These are phyloP conservation scores for Meteorus cinctellus DNA, from an alignment of 2,888 invertebrate species.

Conservation along the genomic window DNA sequence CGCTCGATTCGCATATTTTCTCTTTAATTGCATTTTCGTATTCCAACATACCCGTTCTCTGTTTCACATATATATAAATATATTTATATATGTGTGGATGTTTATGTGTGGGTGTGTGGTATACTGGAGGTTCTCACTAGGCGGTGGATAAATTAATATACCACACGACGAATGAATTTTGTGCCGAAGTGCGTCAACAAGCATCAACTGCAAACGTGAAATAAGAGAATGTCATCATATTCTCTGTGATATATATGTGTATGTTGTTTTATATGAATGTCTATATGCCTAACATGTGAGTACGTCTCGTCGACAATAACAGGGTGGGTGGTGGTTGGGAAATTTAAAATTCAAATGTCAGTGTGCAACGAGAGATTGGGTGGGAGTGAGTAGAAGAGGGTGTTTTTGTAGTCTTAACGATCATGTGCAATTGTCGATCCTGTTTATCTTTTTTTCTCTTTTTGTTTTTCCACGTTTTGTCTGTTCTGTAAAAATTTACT, in stretches of 20 bases:
- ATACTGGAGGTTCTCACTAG: constrained; percentile 7
- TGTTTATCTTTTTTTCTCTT: background rate
- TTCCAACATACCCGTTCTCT: constrained; percentile 51
- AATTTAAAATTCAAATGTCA: constrained; percentile 50
- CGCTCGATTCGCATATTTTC: constrained; percentile 66
- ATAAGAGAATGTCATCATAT: constrained; percentile 15
- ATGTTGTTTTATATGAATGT: background rate
- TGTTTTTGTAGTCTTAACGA: constrained; percentile 21
- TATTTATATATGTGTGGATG: constrained; percentile 39
- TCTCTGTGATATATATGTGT: background rate
- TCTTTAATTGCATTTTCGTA: constrained; percentile 72
- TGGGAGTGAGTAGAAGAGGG: background rate
- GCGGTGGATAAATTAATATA: constrained; percentile 27
- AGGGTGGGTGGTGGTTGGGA: constrained; percentile 16
- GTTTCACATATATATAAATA: constrained; percentile 12
- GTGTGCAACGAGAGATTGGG: background rate
- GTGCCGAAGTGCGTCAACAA: constrained; percentile 14
- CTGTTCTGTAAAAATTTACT: background rate
- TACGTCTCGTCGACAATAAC: background rate
- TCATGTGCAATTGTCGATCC: constrained; percentile 26
- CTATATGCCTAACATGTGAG: background rate
- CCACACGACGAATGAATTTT: constrained; percentile 30
- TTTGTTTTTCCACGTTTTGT: background rate
- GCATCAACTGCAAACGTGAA: constrained; percentile 22
- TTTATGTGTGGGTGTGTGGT: background rate